Conservation (phyloP, 2,888 invertebrate genomes). For the Odontothrips loti region DNA sequence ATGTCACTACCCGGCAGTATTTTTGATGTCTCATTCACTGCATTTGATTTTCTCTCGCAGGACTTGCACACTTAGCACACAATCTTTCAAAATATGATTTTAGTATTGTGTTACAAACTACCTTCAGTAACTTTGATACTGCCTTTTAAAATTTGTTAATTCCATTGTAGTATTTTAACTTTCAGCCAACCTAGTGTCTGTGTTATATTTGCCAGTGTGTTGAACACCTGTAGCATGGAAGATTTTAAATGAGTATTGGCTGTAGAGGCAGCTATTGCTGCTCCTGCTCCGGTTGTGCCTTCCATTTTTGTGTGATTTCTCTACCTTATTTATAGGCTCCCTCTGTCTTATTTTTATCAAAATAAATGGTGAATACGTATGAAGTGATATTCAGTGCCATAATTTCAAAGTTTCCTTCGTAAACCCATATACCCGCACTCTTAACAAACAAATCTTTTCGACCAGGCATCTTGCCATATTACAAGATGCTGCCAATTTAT, state of each 20-base stretch:
- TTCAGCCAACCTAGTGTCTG: background rate
- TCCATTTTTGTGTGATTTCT: constrained; percentile 9
- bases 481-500: too few species aligned
- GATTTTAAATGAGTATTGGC: background rate
- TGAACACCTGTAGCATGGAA: background rate
- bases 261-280: background rate
- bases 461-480: too few species aligned
- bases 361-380: background rate
- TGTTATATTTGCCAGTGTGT: background rate
- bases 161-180: background rate
- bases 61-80: background rate
- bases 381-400: too few species aligned
- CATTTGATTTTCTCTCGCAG: background rate
- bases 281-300: background rate
- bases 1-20: background rate
- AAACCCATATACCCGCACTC: too few species aligned
- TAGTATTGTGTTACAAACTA: too few species aligned
- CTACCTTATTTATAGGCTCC: background rate
- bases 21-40: background rate
- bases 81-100: background rate
- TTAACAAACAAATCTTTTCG: too few species aligned
- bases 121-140: background rate
- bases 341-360: constrained; percentile 17
- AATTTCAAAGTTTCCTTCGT: too few species aligned
- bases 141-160: background rate